Evolutionary conservation across 2,888 invertebrate species (phyloP).

Genomic region (Cantharis rustica): DNA sequence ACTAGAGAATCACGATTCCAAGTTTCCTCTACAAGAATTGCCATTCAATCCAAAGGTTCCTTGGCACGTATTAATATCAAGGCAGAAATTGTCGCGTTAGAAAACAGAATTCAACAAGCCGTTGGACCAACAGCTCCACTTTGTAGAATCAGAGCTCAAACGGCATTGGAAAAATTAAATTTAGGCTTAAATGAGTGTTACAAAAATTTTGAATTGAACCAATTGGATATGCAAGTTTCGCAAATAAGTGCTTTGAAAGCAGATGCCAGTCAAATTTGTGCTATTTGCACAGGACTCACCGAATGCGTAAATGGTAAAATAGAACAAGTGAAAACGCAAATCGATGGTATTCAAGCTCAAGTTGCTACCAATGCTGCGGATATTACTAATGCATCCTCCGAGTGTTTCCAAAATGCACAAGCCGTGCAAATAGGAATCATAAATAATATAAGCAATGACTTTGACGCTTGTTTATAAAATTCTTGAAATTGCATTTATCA

Average conservation of each 20-base stretch:
- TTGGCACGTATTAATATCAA: background rate
- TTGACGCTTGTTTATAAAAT: constrained; percentile 2
- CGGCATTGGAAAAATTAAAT: background rate
- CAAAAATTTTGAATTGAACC: background rate
- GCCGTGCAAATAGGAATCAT: background rate
- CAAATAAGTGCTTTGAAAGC: background rate
- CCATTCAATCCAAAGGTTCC: background rate
- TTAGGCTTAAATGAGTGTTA: background rate
- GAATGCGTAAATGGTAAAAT: background rate
- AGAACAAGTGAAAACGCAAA: background rate
- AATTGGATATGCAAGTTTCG: background rate
- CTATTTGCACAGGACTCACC: background rate
- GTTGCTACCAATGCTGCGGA: background rate
- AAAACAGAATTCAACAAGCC: background rate
- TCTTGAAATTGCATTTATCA: background rate
- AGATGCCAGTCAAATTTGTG: background rate
- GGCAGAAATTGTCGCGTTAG: background rate
- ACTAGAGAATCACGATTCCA: background rate
- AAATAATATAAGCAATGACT: background rate
- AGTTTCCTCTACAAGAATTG: background rate
- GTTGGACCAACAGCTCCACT: background rate
- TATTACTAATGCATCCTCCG: background rate
- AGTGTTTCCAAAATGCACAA: background rate
- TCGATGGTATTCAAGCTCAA: background rate
- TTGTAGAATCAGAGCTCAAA: background rate